Evolutionary conservation across 2,113 vertebrate genomes (phyloP).

Genomic region (Meriones unguiculatus): DNA sequence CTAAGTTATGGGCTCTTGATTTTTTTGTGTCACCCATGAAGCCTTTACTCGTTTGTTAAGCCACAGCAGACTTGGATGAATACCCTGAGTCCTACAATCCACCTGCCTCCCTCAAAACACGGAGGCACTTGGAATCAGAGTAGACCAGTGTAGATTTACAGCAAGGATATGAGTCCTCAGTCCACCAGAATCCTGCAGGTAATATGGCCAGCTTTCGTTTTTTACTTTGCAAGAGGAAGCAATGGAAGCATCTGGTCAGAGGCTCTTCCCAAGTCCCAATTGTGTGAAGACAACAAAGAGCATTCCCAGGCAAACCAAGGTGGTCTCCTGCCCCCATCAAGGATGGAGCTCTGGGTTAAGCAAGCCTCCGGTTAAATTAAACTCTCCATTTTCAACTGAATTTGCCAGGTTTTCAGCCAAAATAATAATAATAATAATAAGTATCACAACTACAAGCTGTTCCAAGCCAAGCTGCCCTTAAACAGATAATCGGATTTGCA

Average conservation of each 20-base stretch:
- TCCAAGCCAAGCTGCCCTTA: constrained; percentile 87
- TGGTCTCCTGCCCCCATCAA: not conserved
- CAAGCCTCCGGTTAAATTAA: constrained; percentile 61
- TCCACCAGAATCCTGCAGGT: not conserved
- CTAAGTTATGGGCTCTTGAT: not conserved
- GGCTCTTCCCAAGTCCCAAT: not conserved
- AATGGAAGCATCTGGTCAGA: not conserved
- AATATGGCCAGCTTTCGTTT: not conserved
- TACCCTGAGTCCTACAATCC: not conserved
- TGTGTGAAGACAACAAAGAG: not conserved
- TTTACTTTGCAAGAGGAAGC: not conserved
- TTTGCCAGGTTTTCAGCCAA: constrained; percentile 77
- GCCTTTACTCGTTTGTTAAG: not conserved
- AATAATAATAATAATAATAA: constrained; percentile 79
- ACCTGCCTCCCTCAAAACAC: not conserved
- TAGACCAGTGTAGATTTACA: not conserved
- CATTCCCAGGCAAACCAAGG: not conserved
- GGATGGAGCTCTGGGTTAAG: constrained; percentile 42
- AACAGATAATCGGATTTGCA: constrained; percentile 89
- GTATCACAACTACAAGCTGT: constrained; percentile 86
- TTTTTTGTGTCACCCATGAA: not conserved
- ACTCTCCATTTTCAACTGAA: constrained; percentile 77
- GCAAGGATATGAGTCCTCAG: not conserved
- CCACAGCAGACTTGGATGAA: not conserved
- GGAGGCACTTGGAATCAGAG: not conserved